Conservation (phyloP, 1,140 invertebrate species). For the Formica exsecta region DNA sequence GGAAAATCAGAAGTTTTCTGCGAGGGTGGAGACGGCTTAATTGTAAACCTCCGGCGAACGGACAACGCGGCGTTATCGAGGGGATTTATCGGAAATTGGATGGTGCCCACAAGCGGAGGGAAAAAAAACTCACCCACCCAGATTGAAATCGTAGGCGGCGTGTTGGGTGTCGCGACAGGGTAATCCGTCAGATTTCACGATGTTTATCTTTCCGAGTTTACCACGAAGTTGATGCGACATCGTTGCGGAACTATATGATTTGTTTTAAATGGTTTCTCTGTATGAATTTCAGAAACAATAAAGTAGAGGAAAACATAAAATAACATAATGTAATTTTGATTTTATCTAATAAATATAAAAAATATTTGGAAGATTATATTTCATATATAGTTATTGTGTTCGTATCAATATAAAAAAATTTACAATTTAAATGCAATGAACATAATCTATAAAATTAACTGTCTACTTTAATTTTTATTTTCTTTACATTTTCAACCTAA, state of each 20-base stretch:
- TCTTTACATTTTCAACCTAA: neutral
- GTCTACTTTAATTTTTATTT: neutral
- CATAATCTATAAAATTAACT: neutral
- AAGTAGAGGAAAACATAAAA: neutral
- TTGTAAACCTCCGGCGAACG: conserved; percentile 68
- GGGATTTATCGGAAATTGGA: conserved; percentile 76
- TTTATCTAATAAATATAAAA: conserved; percentile 6
- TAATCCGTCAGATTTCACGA: conserved; percentile 72
- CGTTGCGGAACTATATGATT: conserved; percentile 23
- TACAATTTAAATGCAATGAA: neutral
- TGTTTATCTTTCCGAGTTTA: conserved; percentile 73
- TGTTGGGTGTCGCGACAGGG: conserved; percentile 59
- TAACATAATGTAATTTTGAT: neutral
- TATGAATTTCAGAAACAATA: neutral
- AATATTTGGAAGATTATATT: neutral
- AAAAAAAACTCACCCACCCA: conserved; percentile 31
- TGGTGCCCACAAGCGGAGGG: conserved; percentile 59
- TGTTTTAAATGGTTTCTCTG: neutral
- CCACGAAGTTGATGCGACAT: conserved; percentile 43
- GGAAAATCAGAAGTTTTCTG: conserved; percentile 40
- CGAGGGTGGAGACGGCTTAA: conserved; percentile 66
- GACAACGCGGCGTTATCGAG: conserved; percentile 66
- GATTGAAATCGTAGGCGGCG: conserved; percentile 73
- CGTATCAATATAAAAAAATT: conserved; percentile 29
- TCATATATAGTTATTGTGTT: neutral